Conservation (phyloP, 2,888 invertebrate species). For the Melieria omissa region DNA sequence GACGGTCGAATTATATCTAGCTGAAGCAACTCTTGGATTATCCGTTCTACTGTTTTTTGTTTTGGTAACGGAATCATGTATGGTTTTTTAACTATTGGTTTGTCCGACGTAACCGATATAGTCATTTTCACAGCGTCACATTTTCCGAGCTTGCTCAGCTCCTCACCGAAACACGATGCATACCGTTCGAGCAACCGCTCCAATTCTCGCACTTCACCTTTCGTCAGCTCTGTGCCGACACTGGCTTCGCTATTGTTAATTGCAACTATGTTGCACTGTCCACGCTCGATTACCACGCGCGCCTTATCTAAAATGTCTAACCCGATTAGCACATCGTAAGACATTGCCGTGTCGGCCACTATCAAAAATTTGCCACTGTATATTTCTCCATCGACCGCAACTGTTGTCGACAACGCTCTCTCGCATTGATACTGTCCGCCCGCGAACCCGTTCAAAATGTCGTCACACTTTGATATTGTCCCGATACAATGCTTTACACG, state of each 20-base stretch:
- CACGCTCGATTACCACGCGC: constrained; percentile 34
- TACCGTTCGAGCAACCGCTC: constrained; percentile 16
- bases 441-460: no score
- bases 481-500: no score
- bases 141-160: constrained; percentile 27
- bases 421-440: no score
- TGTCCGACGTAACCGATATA: constrained; percentile 26
- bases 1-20: constrained; percentile 5
- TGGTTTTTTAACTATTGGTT: constrained; percentile 30
- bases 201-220: constrained; percentile 13
- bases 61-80: constrained; percentile 34
- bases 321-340: constrained; percentile 25
- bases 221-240: background rate
- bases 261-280: constrained; percentile 27
- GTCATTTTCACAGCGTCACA: constrained; percentile 32
- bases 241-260: constrained; percentile 27
- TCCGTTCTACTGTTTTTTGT: constrained; percentile 26
- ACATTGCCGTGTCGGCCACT: no score
- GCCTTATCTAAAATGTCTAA: constrained; percentile 29
- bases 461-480: no score
- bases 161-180: constrained; percentile 32
- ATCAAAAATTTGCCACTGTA: no score
- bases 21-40: constrained; percentile 29
- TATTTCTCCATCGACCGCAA: no score
- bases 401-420: no score